Evolutionary conservation across 2,113 vertebrate genomes (phyloP).

Genomic region (Mobula birostris): DNA sequence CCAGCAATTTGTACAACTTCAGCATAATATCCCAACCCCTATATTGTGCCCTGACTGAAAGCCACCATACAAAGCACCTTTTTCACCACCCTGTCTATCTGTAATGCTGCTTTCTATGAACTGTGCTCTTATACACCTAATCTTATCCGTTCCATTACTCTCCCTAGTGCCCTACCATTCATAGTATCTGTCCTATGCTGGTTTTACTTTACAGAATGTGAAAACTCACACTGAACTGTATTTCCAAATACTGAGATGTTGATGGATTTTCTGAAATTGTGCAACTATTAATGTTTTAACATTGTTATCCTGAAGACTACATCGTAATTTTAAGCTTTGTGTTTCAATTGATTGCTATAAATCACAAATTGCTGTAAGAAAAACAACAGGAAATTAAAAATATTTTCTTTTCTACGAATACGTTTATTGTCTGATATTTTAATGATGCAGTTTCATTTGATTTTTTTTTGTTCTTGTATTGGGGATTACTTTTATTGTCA

Average conservation of each 20-base stretch:
- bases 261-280: neutral
- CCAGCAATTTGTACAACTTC: too few species aligned
- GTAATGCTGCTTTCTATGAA: too few species aligned
- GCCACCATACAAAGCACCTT: too few species aligned
- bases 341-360: neutral
- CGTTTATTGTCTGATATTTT: neutral
- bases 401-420: neutral
- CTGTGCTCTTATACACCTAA: too few species aligned
- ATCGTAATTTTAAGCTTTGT: neutral
- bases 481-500: neutral
- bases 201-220: too few species aligned
- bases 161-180: too few species aligned
- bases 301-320: too few species aligned
- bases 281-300: neutral
- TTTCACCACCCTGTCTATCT: too few species aligned
- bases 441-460: neutral
- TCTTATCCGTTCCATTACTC: too few species aligned
- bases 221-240: neutral
- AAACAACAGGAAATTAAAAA: neutral
- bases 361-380: neutral
- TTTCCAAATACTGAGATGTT: neutral
- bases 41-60: too few species aligned
- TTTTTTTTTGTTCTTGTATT: neutral
- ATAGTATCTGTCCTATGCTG: too few species aligned
- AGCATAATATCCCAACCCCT: too few species aligned